A percentile compares a stretch with the other conserved stretches of the same genome.
Conservation (phyloP, 1,140 invertebrate genomes). For the Wiebesia pumilae region DNA sequence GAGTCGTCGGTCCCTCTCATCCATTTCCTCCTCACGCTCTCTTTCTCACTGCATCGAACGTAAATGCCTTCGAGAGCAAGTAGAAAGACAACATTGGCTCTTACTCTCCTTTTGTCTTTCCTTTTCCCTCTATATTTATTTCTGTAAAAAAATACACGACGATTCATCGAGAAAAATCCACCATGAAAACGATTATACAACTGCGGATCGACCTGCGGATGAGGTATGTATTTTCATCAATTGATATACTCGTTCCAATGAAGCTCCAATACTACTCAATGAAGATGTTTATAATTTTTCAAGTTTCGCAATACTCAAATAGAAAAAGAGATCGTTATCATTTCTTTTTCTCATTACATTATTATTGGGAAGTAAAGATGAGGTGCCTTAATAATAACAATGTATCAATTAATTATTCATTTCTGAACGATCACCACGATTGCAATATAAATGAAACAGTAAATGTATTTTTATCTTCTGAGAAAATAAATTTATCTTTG, state of each 20-base stretch:
- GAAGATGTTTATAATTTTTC: not conserved
- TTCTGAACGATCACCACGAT: too few species aligned
- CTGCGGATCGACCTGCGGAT: not conserved
- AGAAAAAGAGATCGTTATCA: not conserved
- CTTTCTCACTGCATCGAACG: not conserved
- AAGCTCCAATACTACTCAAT: not conserved
- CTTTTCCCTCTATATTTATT: not conserved
- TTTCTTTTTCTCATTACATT: too few species aligned
- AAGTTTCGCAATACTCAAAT: not conserved
- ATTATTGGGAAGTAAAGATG: too few species aligned
- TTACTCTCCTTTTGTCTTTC: not conserved
- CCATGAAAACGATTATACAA: not conserved
- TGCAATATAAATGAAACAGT: too few species aligned
- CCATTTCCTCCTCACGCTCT: slow-evolving; percentile 1
- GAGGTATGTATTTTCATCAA: not conserved
- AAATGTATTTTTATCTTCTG: too few species aligned
- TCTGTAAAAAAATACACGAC: slow-evolving; percentile 20
- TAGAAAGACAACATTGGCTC: slow-evolving; percentile 23
- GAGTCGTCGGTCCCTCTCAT: not conserved
- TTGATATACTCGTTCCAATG: not conserved
- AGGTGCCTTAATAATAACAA: too few species aligned
- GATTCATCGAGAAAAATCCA: not conserved
- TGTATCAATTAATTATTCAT: too few species aligned
- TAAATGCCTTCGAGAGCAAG: not conserved
- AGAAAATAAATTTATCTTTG: too few species aligned